phyloP scores from a whole-genome alignment of 1,140 invertebrate species.

The Magallana angulata region DNA sequence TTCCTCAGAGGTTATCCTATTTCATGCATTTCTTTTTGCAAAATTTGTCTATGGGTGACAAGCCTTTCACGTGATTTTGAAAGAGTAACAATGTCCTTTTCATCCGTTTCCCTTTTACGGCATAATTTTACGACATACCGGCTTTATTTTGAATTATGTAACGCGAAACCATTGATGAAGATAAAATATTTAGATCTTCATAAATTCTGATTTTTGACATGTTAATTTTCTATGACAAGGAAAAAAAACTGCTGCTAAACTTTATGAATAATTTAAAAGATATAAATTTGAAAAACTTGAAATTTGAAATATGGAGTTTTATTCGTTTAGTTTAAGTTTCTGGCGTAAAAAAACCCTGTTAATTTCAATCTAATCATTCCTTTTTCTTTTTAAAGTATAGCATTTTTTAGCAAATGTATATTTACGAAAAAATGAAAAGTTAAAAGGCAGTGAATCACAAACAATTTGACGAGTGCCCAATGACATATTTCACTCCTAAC shows the following conservation, averaged over 20 bases:
- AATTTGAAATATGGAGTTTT: too few relatives aligned
- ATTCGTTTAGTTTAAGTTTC: too few relatives aligned
- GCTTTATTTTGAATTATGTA: not conserved
- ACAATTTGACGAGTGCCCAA: too few relatives aligned
- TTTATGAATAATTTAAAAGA: not conserved
- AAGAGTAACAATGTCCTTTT: not conserved
- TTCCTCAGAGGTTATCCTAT: not conserved
- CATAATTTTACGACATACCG: not conserved
- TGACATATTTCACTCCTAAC: too few relatives aligned
- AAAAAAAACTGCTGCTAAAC: not conserved
- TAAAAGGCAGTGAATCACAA: too few relatives aligned
- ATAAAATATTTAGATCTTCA: not conserved
- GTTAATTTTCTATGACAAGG: not conserved
- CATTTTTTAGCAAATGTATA: too few relatives aligned
- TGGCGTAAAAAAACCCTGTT: too few relatives aligned
- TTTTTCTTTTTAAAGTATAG: too few relatives aligned
- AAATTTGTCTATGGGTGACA: not conserved
- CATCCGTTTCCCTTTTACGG: not conserved
- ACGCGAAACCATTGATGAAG: not conserved
- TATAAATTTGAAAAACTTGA: too few relatives aligned
- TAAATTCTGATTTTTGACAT: conserved; percentile 19
- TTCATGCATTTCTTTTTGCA: not conserved
- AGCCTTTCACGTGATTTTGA: not conserved
- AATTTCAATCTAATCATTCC: too few relatives aligned
- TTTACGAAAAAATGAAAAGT: too few relatives aligned